phyloP scores from a whole-genome alignment of 2,888 invertebrate species.

The Lycocerus yunnanus region DNA sequence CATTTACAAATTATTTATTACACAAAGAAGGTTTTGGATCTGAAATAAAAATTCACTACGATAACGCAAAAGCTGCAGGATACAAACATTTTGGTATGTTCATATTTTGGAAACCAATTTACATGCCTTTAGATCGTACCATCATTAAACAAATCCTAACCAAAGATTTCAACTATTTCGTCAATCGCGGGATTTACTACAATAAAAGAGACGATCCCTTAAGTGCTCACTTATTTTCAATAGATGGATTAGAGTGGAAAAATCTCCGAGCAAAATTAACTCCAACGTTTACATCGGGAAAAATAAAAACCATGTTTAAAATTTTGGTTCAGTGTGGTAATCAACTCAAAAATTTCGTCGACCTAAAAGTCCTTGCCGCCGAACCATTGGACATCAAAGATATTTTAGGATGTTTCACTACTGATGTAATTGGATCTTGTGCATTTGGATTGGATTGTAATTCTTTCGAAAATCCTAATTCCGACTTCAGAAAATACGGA shows the following conservation, averaged over 20 bases:
- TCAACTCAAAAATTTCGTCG: slow-evolving; percentile 57
- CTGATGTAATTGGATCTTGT: slow-evolving; percentile 64
- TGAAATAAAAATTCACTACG: not conserved
- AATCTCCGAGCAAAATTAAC: slow-evolving; percentile 63
- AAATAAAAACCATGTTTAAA: slow-evolving; percentile 67
- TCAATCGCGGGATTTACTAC: slow-evolving; percentile 58
- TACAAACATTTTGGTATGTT: not conserved
- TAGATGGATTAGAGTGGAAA: slow-evolving; percentile 63
- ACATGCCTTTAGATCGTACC: not conserved
- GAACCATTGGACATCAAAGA: slow-evolving; percentile 50
- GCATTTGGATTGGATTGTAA: slow-evolving; percentile 66
- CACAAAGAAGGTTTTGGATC: not conserved
- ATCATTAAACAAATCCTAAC: slow-evolving; percentile 53
- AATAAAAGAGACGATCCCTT: slow-evolving; percentile 58
- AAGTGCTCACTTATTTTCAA: slow-evolving; percentile 60
- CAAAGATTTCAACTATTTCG: slow-evolving; percentile 63
- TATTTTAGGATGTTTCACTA: slow-evolving; percentile 60
- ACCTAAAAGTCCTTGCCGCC: slow-evolving; percentile 45
- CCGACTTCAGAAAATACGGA: slow-evolving; percentile 53
- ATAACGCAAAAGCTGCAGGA: not conserved
- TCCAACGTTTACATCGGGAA: slow-evolving; percentile 56
- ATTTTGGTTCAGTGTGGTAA: slow-evolving; percentile 61
- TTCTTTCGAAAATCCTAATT: slow-evolving; percentile 58
- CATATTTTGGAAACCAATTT: not conserved
- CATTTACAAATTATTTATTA: not conserved